Evolutionary conservation across 2,888 invertebrate species (phyloP).

Genomic region (Trissolcus japonicus): DNA sequence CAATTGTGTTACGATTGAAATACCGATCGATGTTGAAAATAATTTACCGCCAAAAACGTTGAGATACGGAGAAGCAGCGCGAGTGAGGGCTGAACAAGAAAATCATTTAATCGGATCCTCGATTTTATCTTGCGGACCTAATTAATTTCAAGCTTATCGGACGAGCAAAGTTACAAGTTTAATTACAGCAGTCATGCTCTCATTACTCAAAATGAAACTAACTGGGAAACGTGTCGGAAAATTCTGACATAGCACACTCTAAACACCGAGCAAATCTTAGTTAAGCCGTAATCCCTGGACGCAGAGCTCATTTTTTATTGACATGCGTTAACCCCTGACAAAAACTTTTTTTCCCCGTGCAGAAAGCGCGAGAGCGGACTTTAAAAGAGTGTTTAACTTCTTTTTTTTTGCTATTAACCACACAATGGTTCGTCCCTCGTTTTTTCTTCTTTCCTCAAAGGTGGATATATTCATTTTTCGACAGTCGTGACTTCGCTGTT

Average conservation of each 20-base stretch:
- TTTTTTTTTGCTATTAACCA: conserved; percentile 12
- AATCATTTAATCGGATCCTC: conserved; percentile 34
- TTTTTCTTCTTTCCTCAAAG: neutral
- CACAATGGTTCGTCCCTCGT: conserved; percentile 3
- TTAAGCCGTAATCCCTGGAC: neutral
- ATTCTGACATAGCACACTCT: neutral
- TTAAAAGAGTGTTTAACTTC: neutral
- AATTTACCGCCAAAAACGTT: conserved; percentile 31
- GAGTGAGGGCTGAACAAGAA: conserved; percentile 21
- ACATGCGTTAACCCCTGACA: conserved; percentile 11
- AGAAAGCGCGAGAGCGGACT: neutral
- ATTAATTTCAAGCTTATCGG: conserved; percentile 45
- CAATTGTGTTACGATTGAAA: neutral
- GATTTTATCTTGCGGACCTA: conserved; percentile 40
- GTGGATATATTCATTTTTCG: conserved; percentile 30
- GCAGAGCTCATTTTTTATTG: neutral
- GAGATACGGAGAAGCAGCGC: conserved; percentile 16
- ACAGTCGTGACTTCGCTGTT: conserved; percentile 22
- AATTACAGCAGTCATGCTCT: conserved; percentile 43
- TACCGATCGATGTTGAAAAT: conserved; percentile 17
- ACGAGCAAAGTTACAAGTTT: conserved; percentile 33
- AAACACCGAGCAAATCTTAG: neutral
- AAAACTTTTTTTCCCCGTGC: neutral
- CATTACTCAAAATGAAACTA: conserved; percentile 39
- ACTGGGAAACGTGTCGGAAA: conserved; percentile 16